A percentile compares a stretch with the other conserved stretches of the same genome.
These are phyloP conservation scores for Darevskia nairensis DNA, from an alignment of 2,797 vertebrate species.

Conservation along the genomic window DNA sequence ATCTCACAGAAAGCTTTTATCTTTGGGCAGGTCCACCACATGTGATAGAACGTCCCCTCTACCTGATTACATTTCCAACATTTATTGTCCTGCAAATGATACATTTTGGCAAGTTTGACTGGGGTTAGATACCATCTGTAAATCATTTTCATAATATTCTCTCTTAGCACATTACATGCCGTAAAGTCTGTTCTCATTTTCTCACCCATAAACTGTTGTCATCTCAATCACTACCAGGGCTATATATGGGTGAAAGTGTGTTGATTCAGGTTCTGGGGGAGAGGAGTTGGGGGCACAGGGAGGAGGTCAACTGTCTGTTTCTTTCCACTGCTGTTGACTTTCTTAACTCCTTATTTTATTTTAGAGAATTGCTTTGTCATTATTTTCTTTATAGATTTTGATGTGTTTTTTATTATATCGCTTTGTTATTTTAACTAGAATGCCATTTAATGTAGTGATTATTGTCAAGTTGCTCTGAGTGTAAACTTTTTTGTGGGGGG, in stretches of 20 bases:
- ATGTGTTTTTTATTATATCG: neutral
- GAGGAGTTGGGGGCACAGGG: neutral
- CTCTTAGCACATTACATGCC: no score
- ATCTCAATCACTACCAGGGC: neutral
- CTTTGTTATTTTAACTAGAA: neutral
- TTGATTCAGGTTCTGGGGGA: no score
- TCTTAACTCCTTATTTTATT: neutral
- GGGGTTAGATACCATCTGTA: no score
- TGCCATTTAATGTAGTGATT: neutral
- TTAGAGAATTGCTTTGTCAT: neutral
- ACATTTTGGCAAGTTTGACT: no score
- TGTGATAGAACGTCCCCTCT: no score
- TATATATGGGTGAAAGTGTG: no score
- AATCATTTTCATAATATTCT: no score
- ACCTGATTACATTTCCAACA: no score
- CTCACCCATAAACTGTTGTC: no score
- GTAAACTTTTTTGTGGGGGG: neutral
- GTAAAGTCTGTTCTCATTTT: neutral
- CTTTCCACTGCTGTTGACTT: neutral
- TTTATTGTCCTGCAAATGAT: no score
- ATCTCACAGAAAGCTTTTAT: no score
- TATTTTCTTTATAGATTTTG: neutral
- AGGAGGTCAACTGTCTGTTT: neutral
- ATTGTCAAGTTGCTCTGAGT: neutral
- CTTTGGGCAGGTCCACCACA: no score